Evolutionary conservation across 2,113 vertebrate species (phyloP).

Genomic region (Amphilophus citrinellus): DNA sequence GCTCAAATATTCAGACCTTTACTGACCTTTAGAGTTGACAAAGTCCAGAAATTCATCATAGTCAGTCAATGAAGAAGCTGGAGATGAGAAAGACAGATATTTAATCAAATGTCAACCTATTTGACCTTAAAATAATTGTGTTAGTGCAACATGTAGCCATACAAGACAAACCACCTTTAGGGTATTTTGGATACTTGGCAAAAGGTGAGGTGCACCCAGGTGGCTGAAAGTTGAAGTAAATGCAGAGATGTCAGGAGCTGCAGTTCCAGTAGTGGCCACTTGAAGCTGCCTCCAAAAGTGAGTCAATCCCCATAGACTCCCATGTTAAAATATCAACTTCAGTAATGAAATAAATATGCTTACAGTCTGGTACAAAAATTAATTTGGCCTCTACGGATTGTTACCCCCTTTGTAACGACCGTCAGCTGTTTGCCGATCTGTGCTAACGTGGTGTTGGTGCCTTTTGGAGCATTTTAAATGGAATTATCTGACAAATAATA

Average conservation of each 20-base stretch:
- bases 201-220: not conserved
- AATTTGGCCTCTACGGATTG: not conserved
- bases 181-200: not conserved
- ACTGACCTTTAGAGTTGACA: not conserved
- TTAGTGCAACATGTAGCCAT: not conserved
- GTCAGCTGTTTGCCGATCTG: not conserved
- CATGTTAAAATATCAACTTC: not conserved
- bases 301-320: not conserved
- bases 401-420: not conserved
- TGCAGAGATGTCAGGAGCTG: not conserved
- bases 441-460: not conserved
- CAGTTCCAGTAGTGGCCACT: not conserved
- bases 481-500: not conserved
- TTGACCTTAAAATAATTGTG: not conserved
- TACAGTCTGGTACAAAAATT: not conserved
- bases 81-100: not conserved
- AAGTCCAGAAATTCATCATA: not conserved
- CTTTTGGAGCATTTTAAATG: not conserved
- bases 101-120: not conserved
- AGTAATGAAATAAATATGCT: not conserved
- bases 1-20: not conserved
- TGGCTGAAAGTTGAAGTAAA: accelerated
- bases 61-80: not conserved
- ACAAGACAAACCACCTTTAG: not conserved
- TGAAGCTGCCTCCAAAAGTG: not conserved